phyloP scores from a whole-genome alignment of 92 coral and sea anemone genomes.

The Virgularia gustaviana region DNA sequence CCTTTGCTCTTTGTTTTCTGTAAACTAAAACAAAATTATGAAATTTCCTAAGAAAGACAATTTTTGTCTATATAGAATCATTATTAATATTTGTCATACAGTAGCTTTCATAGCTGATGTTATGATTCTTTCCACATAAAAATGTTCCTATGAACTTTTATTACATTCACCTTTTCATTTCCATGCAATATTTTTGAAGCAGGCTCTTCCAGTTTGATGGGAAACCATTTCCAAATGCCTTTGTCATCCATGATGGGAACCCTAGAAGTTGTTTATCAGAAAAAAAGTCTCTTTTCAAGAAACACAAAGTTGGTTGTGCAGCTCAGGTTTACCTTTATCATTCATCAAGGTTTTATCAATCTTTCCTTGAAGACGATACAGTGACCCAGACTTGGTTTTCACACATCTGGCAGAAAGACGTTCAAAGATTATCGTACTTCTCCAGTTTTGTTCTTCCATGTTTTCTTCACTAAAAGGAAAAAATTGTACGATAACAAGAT shows the following conservation, averaged over 20 bases:
- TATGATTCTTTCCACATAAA: too few species aligned
- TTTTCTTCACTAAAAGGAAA: too few species aligned
- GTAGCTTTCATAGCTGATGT: too few species aligned
- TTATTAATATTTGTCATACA: too few species aligned
- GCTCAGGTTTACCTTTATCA: conserved; percentile 50
- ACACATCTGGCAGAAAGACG: conserved; percentile 51
- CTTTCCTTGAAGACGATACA: conserved; percentile 66
- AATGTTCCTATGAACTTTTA: too few species aligned
- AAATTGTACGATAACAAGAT: too few species aligned
- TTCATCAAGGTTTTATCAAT: conserved; percentile 54
- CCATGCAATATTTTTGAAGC: conserved; percentile 58
- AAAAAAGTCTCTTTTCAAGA: not conserved
- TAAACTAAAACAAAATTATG: too few species aligned
- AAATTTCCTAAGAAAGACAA: too few species aligned
- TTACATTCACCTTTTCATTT: conserved; percentile 46
- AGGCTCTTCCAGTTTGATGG: conserved; percentile 70
- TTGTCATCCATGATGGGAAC: conserved; percentile 65
- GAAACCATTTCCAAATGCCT: conserved; percentile 73
- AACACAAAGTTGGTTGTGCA: not conserved
- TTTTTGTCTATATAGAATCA: too few species aligned
- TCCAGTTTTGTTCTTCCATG: conserved; percentile 59
- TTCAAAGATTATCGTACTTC: conserved; percentile 70
- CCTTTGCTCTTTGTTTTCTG: too few species aligned
- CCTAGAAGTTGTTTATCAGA: conserved; percentile 39
- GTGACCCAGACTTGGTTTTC: conserved; percentile 72